These are phyloP conservation scores for Tipula confusa DNA, from an alignment of 2,888 invertebrate genomes.

Conservation along the genomic window DNA sequence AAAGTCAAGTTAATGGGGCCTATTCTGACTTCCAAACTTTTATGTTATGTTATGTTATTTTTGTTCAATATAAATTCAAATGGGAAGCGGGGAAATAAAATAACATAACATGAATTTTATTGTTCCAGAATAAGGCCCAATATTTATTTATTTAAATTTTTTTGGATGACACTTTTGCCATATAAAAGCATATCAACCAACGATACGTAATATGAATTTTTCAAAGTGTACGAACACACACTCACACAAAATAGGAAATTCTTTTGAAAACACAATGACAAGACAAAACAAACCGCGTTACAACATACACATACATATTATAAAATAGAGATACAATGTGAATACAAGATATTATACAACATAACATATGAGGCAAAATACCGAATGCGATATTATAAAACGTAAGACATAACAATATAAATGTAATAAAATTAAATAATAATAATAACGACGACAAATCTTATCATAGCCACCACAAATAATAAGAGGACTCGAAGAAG, in stretches of 20 bases:
- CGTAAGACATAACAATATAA: not conserved
- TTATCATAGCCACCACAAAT: not conserved
- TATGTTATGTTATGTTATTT: too few relatives aligned
- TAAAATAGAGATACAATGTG: not conserved
- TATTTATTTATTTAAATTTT: too few relatives aligned
- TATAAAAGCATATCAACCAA: not conserved
- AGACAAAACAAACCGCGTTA: not conserved
- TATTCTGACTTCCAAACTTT: too few relatives aligned
- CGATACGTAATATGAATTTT: not conserved
- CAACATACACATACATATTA: not conserved
- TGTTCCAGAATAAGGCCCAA: too few relatives aligned
- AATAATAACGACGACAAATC: constrained; percentile 20
- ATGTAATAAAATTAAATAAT: constrained; percentile 25
- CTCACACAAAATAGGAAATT: not conserved
- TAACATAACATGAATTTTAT: too few relatives aligned
- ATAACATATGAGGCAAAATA: not conserved
- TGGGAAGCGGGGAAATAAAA: too few relatives aligned
- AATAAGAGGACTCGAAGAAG: not conserved
- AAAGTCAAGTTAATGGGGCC: too few relatives aligned
- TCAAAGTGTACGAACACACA: not conserved
- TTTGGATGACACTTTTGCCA: not conserved
- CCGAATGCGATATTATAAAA: not conserved
- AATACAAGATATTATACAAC: not conserved
- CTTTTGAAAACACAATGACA: not conserved
- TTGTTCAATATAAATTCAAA: too few relatives aligned